Evolutionary conservation across 2,888 invertebrate genomes (phyloP).

Genomic region (Ophraella communa): DNA sequence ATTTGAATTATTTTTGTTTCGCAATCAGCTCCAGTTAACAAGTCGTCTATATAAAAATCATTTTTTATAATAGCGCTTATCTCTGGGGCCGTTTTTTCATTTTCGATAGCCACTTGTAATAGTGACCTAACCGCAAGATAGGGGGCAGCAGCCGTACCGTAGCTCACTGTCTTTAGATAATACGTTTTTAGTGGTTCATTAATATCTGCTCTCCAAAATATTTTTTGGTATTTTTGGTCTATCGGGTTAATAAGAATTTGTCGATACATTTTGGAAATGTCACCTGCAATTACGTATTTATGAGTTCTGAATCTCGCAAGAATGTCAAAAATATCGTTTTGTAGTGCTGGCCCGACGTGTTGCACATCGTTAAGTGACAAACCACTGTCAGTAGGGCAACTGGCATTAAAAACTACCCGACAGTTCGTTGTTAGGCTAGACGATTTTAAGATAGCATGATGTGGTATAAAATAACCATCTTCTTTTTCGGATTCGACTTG

Average conservation of each 20-base stretch:
- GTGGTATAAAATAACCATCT: not conserved
- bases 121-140: constrained; percentile 43
- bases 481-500: not conserved
- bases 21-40: no score
- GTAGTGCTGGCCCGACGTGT: no score
- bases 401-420: no score
- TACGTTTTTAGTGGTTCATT: constrained; percentile 31
- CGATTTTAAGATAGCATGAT: not conserved
- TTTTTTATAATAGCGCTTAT: constrained; percentile 33
- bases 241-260: constrained; percentile 20
- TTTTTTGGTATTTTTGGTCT: constrained; percentile 40
- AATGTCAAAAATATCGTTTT: no score
- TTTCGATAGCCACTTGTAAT: constrained; percentile 40
- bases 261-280: constrained; percentile 31
- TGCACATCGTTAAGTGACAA: no score
- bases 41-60: no score
- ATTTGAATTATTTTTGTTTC: no score
- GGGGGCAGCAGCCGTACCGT: not conserved
- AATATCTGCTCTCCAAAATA: constrained; percentile 49
- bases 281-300: constrained; percentile 35
- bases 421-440: no score
- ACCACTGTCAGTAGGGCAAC: no score
- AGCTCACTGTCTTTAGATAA: not conserved
- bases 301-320: not conserved
- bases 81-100: constrained; percentile 20